Evolutionary conservation across 1,140 invertebrate species (phyloP), one percentile per base, ranked within the genome.

Genomic region (Megathymus violae): DNA sequence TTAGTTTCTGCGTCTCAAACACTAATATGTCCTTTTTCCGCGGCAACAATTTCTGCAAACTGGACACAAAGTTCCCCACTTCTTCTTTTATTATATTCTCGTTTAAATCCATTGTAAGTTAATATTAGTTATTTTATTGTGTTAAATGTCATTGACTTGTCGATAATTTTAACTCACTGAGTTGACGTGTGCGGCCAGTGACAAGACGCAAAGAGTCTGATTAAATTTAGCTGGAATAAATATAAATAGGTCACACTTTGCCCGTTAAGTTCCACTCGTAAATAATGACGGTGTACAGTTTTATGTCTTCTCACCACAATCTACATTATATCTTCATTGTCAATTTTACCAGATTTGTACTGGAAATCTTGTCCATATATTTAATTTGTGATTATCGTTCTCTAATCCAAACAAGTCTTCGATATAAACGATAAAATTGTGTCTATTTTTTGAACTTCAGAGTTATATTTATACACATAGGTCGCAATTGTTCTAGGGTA

Each of bases 91-190:
- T 68, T 31, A 64, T 74, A 25, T 76, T 75, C 31, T 89, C 87
- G 58, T 81, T 85, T 59, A 87, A 67, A 69, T 89, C 87, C 87
- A 89, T 89, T 79, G 52, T 76, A 43, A 48, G 38, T 72, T 48
- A 74, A 62, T 73, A 64, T 72, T 74, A 63, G 58, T 74, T 72
- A 67, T 74, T 74, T 69, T 80, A 43, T 78, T 72, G 62, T 62
- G 51, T 78, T 68, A 43, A 61, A 81, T 74, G 86, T 87, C 86
- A 87, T 78, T 82, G 80, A 79, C 78, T 74, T 74, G 77, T 78
- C 70, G 69, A 61, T 84, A 81, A 85, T 85, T 88, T 82, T 72
- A 82, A 78, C 61, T 71, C 27, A 46, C 70, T 40, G 50, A 56
- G 44, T 60, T 62, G 68, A 71, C 72, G 63, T 65, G 50, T 69